Base-by-base conservation (phyloP, 2,888 invertebrate species). In the Trichopoda pennipes region DNA sequence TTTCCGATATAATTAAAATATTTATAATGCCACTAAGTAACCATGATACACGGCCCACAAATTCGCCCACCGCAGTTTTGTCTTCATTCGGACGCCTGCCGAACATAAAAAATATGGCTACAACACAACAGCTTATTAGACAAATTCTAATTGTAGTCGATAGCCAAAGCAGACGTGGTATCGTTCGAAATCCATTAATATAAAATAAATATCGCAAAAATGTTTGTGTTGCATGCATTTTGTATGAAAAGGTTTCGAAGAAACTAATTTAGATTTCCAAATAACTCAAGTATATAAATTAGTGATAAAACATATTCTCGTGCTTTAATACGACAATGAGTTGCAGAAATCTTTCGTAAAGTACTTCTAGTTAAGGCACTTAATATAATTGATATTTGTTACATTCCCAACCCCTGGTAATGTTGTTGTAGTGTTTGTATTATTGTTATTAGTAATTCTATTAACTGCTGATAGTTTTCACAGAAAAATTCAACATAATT, bases 11-110 rank as follows among this genome's bases (percentile, higher is more conserved):
- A 2, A 83, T 64, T 16, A 83, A 28, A 19, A 85, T 76, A 63
- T 82, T 73, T 10, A 74, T 76, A 1, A 44, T 10, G 17, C 58
- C 70, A 17, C 80, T 84, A 49, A 73, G 38, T 6, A 84, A 53
- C 66, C 84, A 85, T 17, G 85, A 76, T 2, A 74, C 77, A 0
- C 76, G 81, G 35, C 85, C 85, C 9, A 85, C 84, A 9, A 85
- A 69, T 8, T 80, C 83, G 12, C 80, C 76, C 1, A 85, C 32
- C 0, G 84, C 81, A 10, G n/a, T 70, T 32, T 79, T 77, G 0
- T 66, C 73, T n/a, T 49, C 53, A 28, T 21, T 66, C 56, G 78
- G n/a, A 14, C 75, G 81, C 68, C 77, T 78, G 44, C 76, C 77
- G 9, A 85, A 53, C 58, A 81, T 58, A 0, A 56, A 6, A 8